Conservation (phyloP, 2,113 vertebrate genomes). For the Paedocypris sp. region DNA sequence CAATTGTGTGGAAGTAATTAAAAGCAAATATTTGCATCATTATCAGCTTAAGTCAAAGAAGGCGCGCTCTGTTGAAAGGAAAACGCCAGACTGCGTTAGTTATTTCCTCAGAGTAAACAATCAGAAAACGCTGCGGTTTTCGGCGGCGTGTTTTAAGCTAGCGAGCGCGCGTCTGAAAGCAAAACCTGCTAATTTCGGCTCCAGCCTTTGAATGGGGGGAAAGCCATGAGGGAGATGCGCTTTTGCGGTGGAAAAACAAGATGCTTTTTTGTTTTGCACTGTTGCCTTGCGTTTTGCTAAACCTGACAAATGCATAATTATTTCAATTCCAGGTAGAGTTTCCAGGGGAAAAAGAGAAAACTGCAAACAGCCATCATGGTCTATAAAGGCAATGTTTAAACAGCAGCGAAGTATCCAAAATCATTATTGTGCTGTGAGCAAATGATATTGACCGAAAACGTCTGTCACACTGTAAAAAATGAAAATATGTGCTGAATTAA, state of each 20-base stretch:
- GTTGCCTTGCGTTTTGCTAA: not conserved
- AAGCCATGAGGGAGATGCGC: not conserved
- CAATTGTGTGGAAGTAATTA: conserved; percentile 52
- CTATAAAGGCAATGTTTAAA: not conserved
- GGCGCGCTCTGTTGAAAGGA: conserved; percentile 41
- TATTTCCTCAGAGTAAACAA: not conserved
- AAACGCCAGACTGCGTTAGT: conserved; percentile 16
- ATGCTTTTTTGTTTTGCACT: not conserved
- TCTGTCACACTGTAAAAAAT: too few relatives aligned
- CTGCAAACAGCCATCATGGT: conserved; percentile 1
- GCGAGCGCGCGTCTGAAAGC: not conserved
- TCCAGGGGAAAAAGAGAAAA: too few relatives aligned
- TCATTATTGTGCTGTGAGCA: not conserved
- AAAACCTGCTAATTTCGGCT: not conserved
- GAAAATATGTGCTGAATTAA: too few relatives aligned
- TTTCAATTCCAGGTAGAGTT: conserved; percentile 12
- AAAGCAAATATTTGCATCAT: conserved; percentile 58
- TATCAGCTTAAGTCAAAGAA: conserved; percentile 52
- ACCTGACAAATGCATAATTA: conserved; percentile 1
- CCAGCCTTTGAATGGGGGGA: not conserved
- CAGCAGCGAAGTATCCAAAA: conserved; percentile 4
- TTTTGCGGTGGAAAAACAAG: not conserved
- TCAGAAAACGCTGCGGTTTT: conserved; percentile 3
- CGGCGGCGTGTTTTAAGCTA: not conserved
- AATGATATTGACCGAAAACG: too few relatives aligned